Percentiles rank a stretch among this genome's conserved stretches.
These are phyloP conservation scores for Diadegma fenestrale DNA, from an alignment of 2,888 invertebrate species.

Conservation along the genomic window DNA sequence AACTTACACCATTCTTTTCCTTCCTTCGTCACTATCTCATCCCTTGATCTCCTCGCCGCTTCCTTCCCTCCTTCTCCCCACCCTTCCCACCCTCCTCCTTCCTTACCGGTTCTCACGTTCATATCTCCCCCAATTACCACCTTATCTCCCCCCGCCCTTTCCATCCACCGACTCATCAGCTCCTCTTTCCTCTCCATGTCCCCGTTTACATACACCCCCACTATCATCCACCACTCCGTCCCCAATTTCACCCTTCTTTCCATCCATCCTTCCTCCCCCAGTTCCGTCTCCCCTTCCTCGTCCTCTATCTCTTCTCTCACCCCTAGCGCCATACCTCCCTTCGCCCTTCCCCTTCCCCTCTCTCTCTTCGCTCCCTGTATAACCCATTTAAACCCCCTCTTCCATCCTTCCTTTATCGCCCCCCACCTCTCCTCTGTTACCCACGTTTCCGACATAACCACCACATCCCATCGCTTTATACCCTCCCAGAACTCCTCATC, in stretches of 20 bases:
- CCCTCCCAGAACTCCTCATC: constrained; percentile 10
- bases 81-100: constrained; percentile 19
- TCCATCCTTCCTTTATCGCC: not conserved
- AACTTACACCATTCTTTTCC: not conserved
- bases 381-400: not conserved
- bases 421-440: not conserved
- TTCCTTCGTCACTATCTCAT: not conserved
- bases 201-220: too few species aligned
- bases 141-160: constrained; percentile 29
- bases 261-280: constrained; percentile 2
- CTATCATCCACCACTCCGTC: constrained; percentile 13
- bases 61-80: not conserved
- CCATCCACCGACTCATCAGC: constrained; percentile 1
- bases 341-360: constrained; percentile 63
- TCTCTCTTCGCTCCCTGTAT: constrained; percentile 36
- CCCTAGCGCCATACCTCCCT: constrained; percentile 62
- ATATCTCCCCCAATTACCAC: not conserved
- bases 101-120: not conserved
- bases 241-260: not conserved
- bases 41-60: not conserved
- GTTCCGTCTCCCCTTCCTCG: not conserved
- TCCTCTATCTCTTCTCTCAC: constrained; percentile 38
- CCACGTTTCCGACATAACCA: constrained; percentile 11
- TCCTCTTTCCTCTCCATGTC: too few species aligned
- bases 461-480: not conserved